phyloP scores from a whole-genome alignment of 2,113 vertebrate genomes.

The Tamias sibiricus region DNA sequence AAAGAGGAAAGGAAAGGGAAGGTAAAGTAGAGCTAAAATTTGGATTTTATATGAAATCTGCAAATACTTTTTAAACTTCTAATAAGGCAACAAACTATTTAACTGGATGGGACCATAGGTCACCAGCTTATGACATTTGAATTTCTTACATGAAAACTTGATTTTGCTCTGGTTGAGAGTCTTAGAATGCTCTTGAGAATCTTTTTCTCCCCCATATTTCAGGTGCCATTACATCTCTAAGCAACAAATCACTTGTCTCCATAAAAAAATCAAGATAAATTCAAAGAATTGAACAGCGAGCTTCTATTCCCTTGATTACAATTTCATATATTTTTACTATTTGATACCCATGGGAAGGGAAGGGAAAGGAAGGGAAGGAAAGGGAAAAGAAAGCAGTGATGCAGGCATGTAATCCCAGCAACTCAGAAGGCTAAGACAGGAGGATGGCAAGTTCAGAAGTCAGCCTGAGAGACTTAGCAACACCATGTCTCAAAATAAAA shows the following conservation, averaged over 20 bases:
- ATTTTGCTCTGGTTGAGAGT: slow-evolving; percentile 40
- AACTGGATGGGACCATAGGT: not conserved
- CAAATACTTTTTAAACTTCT: slow-evolving; percentile 45
- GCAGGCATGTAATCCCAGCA: too few relatives aligned
- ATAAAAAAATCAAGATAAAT: slow-evolving; percentile 23
- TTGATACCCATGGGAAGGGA: not conserved
- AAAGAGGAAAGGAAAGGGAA: too few relatives aligned
- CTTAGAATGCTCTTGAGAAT: slow-evolving; percentile 19
- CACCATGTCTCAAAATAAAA: too few relatives aligned
- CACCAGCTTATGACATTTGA: not conserved
- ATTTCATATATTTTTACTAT: not conserved
- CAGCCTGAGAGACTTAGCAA: too few relatives aligned
- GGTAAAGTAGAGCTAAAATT: not conserved
- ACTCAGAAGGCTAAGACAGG: too few relatives aligned
- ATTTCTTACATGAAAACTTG: slow-evolving; percentile 11
- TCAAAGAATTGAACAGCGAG: not conserved
- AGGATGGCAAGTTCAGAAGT: too few relatives aligned
- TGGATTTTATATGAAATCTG: slow-evolving; percentile 25
- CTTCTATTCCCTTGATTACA: not conserved
- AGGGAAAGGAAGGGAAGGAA: too few relatives aligned
- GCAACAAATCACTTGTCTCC: not conserved
- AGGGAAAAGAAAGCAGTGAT: too few relatives aligned
- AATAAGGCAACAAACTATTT: slow-evolving; percentile 2
- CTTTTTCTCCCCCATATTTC: not conserved
- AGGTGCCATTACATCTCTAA: not conserved